These are phyloP conservation scores for Tragelaphus eurycerus DNA, from an alignment of 2,797 vertebrate species.

Conservation along the genomic window DNA sequence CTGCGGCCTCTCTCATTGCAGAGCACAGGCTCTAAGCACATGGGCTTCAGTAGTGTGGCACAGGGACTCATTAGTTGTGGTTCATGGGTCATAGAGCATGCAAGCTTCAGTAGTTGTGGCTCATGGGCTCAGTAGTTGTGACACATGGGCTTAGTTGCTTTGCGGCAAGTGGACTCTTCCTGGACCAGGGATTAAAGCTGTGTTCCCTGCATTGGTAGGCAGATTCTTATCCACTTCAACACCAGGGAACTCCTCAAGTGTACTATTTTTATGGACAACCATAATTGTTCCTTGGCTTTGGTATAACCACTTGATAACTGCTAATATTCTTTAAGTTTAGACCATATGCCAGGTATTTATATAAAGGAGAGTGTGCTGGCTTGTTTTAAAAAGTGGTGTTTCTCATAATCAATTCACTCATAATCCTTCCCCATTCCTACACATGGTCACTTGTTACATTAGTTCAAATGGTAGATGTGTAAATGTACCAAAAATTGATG, in stretches of 20 bases:
- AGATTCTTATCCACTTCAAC: neutral
- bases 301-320: neutral
- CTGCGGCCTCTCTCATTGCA: neutral
- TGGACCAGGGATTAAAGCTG: neutral
- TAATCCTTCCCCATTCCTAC: neutral
- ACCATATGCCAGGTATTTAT: neutral
- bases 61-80: neutral
- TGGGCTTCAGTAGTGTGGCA: neutral
- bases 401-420: neutral
- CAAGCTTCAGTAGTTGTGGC: neutral
- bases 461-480: neutral
- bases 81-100: neutral
- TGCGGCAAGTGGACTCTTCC: neutral
- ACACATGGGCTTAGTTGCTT: neutral
- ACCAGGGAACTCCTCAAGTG: neutral
- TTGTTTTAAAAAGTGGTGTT: conserved; percentile 13
- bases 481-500: neutral
- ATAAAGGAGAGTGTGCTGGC: neutral
- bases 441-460: neutral
- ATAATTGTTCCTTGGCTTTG: neutral
- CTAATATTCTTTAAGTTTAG: neutral
- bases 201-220: neutral
- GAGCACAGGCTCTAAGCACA: neutral
- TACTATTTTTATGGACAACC: neutral
- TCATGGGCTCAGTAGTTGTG: neutral